Conservation (phyloP, 2,113 vertebrate species). For the Atherinomorus stipes region DNA sequence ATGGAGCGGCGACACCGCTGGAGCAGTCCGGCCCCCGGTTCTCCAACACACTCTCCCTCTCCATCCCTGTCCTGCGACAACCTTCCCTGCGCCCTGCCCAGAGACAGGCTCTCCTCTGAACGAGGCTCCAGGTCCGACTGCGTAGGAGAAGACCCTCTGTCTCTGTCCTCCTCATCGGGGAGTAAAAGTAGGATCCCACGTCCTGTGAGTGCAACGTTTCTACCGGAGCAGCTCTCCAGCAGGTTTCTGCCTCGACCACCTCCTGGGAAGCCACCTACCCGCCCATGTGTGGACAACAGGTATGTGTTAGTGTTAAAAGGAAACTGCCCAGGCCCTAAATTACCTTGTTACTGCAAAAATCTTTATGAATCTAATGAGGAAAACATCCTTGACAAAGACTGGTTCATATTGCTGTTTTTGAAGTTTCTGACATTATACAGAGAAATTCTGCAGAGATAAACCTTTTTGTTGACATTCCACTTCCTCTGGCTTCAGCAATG, state of each 20-base stretch:
- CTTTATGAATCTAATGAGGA: background rate
- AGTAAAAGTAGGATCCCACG: constrained; percentile 96
- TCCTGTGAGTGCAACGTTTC: constrained; percentile 87
- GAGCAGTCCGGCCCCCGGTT: constrained; percentile 91
- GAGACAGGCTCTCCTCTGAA: constrained; percentile 89
- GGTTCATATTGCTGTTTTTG: too few species aligned
- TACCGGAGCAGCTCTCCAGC: constrained; percentile 86
- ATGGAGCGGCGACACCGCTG: constrained; percentile 91
- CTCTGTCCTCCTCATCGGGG: constrained; percentile 88
- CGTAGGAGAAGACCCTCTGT: constrained; percentile 87
- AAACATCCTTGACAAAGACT: too few species aligned
- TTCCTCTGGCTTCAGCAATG: too few species aligned
- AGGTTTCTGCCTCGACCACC: constrained; percentile 94
- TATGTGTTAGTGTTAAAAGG: constrained; percentile 64
- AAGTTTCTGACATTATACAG: too few species aligned
- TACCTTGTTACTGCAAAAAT: background rate
- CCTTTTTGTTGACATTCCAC: too few species aligned
- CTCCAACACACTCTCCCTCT: constrained; percentile 86
- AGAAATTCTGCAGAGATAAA: too few species aligned
- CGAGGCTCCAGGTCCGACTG: constrained; percentile 86
- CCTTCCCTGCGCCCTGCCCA: constrained; percentile 86
- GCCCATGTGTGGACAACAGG: constrained; percentile 91
- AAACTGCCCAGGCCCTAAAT: too few species aligned
- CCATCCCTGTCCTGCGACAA: constrained; percentile 89
- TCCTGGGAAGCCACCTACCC: constrained; percentile 90